A percentile compares a stretch with the other conserved stretches of the same genome.
phyloP scores from a whole-genome alignment of 2,113 vertebrate genomes.

The Ornithorhynchus anatinus region DNA sequence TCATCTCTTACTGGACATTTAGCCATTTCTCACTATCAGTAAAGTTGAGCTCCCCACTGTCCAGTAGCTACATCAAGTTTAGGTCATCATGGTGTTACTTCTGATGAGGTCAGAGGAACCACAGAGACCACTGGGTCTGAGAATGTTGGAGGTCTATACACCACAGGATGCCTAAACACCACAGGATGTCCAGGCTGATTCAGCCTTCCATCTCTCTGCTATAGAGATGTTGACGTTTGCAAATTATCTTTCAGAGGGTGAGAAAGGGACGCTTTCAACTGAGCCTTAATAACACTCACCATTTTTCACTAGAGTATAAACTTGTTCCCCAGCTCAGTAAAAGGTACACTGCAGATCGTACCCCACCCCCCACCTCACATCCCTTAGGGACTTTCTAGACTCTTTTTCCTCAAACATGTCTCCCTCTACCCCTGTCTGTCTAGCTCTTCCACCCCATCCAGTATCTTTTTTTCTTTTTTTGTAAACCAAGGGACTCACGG shows the following conservation, averaged over 20 bases:
- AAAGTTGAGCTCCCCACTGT: not conserved
- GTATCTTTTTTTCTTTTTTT: no score
- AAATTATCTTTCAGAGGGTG: not conserved
- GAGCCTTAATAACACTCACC: not conserved
- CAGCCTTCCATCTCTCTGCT: constrained; percentile 16
- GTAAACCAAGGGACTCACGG: no score
- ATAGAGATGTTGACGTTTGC: not conserved
- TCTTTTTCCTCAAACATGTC: no score
- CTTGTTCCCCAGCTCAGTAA: not conserved
- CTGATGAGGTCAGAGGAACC: not conserved
- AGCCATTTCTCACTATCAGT: not conserved
- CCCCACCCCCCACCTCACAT: no score
- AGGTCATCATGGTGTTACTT: not conserved
- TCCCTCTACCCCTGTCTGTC: no score
- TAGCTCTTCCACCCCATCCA: no score
- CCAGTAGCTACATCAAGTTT: not conserved
- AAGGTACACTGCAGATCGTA: no score
- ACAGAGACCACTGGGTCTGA: fast-evolving
- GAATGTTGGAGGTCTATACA: not conserved
- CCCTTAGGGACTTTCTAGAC: no score
- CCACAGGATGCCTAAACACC: not conserved
- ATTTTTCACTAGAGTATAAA: constrained; percentile 16
- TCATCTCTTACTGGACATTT: not conserved
- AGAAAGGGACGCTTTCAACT: not conserved
- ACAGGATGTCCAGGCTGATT: fast-evolving